Percentiles rank a stretch among this genome's conserved stretches.
Evolutionary conservation across 2,888 invertebrate genomes (phyloP).

Genomic region (Zelleria hepariella): DNA sequence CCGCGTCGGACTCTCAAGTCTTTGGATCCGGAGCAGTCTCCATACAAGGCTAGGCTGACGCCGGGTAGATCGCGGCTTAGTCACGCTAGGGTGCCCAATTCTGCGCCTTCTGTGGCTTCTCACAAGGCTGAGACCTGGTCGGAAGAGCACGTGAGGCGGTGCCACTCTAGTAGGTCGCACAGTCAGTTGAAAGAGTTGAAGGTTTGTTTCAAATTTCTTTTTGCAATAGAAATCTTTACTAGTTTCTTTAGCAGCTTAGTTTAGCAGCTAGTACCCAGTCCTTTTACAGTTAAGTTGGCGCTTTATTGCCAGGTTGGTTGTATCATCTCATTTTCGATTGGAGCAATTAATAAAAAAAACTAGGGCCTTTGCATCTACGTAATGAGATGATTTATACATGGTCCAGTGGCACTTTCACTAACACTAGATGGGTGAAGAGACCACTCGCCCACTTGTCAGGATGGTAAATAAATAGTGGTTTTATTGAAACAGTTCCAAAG

Average conservation of each 20-base stretch:
- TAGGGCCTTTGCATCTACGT: too few species aligned
- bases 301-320: too few species aligned
- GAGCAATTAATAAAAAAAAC: too few species aligned
- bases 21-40: constrained; percentile 28
- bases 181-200: constrained; percentile 47
- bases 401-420: too few species aligned
- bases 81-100: constrained; percentile 23
- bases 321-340: too few species aligned
- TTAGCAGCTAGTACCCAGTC: neutral
- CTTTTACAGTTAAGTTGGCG: neutral
- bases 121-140: constrained; percentile 31
- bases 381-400: too few species aligned
- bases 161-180: constrained; percentile 47
- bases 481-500: too few species aligned
- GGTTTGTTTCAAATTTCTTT: constrained; percentile 25
- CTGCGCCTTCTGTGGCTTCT: constrained; percentile 34
- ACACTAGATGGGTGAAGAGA: too few species aligned
- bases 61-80: constrained; percentile 6
- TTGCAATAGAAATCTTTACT: too few species aligned
- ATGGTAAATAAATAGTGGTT: too few species aligned
- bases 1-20: constrained; percentile 52
- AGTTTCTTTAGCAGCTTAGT: too few species aligned
- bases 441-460: too few species aligned
- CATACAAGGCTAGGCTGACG: neutral
- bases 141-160: constrained; percentile 33